Base-by-base conservation (phyloP, 2,797 vertebrate species). In the Mormyrus proboscirostris region DNA sequence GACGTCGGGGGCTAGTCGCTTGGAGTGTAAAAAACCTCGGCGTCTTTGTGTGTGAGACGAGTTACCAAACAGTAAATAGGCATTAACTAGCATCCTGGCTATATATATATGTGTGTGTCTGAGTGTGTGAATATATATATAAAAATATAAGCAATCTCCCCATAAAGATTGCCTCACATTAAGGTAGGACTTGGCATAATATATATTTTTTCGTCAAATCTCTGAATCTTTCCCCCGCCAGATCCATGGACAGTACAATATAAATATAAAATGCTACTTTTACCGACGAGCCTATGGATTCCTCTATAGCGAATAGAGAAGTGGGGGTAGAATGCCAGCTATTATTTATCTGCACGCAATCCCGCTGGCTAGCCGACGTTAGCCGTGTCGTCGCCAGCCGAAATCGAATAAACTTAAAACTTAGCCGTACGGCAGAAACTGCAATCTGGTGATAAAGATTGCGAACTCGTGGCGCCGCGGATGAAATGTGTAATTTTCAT, bases 91-190 rank as follows among this genome's bases (percentile, higher is more conserved):
- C 69, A 73, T 38, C 65, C 69, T 73, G 29, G 69, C 69, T 73
- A 73, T 73, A 76, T 65, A 65, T 33, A 33, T 33, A 33, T 82
- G 8, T 82, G 76, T 82, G 76, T 82, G 76, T 82, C 38, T 82
- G 76, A 82, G 76, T 82, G 76, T 76, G 69, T 76, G 69, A 76
- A 76, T 76, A 76, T 76, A 76, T 76, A 76, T 33, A 33, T 33
- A 76, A 73, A 82, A 44, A 92, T 95, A 98, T 98, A 96, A 98
- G 98, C 98, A 99, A 98, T 99, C 98, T 98, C 95, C 95, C 97
- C 97, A 99, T 99, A 99, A 98, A 98, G 98, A 98, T 98, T 99
- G 98, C 97, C 96, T 94, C 95, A 96, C 93, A 93, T 91, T 91
- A 38, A 93, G 91, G 12, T 8, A 92, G 88, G 55, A 90, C 90